Base-by-base conservation (phyloP, 2,888 invertebrate species). In the Loripinus fragilis region DNA sequence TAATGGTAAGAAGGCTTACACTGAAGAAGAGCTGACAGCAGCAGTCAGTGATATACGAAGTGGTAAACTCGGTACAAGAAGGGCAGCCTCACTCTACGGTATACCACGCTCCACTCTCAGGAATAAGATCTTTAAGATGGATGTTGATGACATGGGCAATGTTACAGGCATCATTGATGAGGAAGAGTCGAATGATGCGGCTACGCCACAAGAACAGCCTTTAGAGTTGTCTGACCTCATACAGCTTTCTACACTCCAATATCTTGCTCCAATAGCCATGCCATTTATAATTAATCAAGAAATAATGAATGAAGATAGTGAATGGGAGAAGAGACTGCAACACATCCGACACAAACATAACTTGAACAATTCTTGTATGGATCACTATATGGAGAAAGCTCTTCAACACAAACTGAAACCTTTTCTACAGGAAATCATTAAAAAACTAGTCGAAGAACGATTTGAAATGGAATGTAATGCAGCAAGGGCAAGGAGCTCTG, bases 81-180 rank as follows among this genome's bases (percentile, higher is more conserved):
- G 98, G 78, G 98, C 99, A 12, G 97, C 99, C 71, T 97, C 97
- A 73, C 96, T 98, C 90, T 99, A 99, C 94, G 98, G 98, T 90
- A 98, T 99, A 93, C 99, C 99, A 10, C 95, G 99, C 85, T 98
- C 99, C 86, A 99, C 98, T 35, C 95, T 99, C 70, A 96, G 99
- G 83, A 99, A 98, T 95, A 99, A 99, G 94, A 97, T 95, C 48
- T 94, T 94, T 88, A 94, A 94, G 81, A 86, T 94, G 85, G 93
- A 94, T 41, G 81, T 85, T 28, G 89, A 85, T 35, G 86, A 87
- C 2, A 17, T 10, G 35, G 35, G 35, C 5, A 65, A 38, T 25
- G 3, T 15, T 38, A 76, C 72, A 41, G 20, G 72, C 50, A 25
- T 41, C 52, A 42, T 60, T 20, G 76, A 74, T 15, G 79, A 78